Base-by-base conservation (phyloP, 1,140 invertebrate genomes). In the Caenorhabditis briggsae region DNA sequence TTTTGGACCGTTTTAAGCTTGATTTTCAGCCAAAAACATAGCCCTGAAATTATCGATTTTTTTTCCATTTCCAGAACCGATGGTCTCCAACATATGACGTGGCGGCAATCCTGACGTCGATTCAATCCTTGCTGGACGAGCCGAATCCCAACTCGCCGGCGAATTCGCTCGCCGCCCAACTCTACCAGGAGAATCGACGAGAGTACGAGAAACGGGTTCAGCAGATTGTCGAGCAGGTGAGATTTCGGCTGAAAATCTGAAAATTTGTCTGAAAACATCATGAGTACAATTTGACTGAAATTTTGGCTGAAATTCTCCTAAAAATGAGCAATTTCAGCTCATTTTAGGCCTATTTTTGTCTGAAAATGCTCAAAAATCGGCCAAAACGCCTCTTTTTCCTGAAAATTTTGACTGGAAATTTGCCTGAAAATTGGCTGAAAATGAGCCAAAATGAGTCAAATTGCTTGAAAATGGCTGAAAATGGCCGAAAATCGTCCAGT, bases 61-160 rank as follows among this genome's bases (percentile, higher is more conserved):
- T n/a, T 41, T 53, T 41, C 53, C 41, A 82, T 89, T 92, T 94
- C 93, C 97, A 99, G 94, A 99, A 99, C 93, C 95, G 97, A 94
- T 99, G 98, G 98, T 98, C 97, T 94, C 98, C 98, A 89, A 99
- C 98, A 88, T 99, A 99, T 93, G 98, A 99, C 95, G 98, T 99
- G 50, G 98, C 97, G 89, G 97, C 98, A 89, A 98, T 99, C 92
- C 94, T 99, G 93, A 99, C 97, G 93, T 95, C 95, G 86, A 95
- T 95, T 92, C 91, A 92, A 58, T 92, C 91, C 2, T 65, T 92
- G 64, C 86, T 92, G 3, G 91, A 92, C 95, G 96, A 98, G 94
- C 96, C 96, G 88, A 98, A 97, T 94, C 96, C 96, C 88, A 97
- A 97, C 94, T 97, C 96, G 92, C 96, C 96, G 91, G 96, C 96